These are phyloP conservation scores for Papilio gigon DNA, from an alignment of 2,888 invertebrate species.

Conservation along the genomic window DNA sequence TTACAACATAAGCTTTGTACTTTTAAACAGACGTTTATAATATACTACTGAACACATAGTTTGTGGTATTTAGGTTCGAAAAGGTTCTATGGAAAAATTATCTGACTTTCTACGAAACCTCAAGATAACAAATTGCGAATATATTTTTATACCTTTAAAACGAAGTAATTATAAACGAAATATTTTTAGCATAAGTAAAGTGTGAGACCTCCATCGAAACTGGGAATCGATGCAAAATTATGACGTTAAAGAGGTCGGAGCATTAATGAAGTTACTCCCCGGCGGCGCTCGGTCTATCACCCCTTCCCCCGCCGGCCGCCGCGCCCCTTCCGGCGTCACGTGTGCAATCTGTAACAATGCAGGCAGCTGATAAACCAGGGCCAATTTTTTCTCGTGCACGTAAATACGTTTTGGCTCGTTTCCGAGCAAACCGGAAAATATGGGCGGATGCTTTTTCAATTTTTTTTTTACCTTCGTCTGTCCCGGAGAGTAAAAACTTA, in stretches of 20 bases:
- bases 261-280: conserved; percentile 50
- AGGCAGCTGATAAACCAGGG: conserved; percentile 58
- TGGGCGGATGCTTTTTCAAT: conserved; percentile 52
- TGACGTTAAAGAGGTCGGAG: conserved; percentile 35
- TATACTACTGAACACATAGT: background rate
- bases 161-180: no score
- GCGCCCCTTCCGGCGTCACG: conserved; percentile 46
- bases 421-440: conserved; percentile 62
- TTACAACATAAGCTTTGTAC: conserved; percentile 12
- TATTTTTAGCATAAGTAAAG: background rate
- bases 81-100: background rate
- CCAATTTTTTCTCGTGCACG: conserved; percentile 54
- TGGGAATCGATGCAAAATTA: conserved; percentile 35
- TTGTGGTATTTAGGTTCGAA: background rate
- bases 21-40: background rate
- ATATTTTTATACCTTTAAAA: no score
- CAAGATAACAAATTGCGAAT: background rate
- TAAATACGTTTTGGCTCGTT: conserved; percentile 64
- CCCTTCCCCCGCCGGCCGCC: conserved; percentile 36
- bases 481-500: conserved; percentile 45
- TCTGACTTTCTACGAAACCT: background rate
- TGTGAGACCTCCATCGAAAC: background rate
- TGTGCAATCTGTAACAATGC: conserved; percentile 56
- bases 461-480: conserved; percentile 53
- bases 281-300: conserved; percentile 41